phyloP scores from a whole-genome alignment of 1,140 invertebrate genomes.

The Ctenoplectra terminalis region DNA sequence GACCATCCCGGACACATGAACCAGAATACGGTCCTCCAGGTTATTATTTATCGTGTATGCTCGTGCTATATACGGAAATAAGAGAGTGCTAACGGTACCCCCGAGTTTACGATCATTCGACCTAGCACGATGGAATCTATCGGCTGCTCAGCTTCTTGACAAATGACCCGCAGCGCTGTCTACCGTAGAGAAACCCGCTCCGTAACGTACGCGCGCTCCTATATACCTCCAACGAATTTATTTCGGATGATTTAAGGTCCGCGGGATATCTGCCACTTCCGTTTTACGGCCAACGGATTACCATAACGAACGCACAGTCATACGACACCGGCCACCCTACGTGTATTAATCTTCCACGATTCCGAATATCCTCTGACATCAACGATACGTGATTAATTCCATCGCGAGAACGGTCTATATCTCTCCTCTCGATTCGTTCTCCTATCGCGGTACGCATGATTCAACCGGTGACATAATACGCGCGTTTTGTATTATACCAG shows the following conservation, averaged over 20 bases:
- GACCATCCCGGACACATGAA: slow-evolving; percentile 34
- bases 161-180: slow-evolving; percentile 63
- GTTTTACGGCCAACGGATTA: slow-evolving; percentile 20
- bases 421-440: background rate
- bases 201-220: background rate
- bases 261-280: slow-evolving; percentile 13
- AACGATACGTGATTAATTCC: background rate
- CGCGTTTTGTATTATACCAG: slow-evolving; percentile 14
- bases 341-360: slow-evolving; percentile 27
- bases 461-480: slow-evolving; percentile 22
- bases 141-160: slow-evolving; percentile 51
- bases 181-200: slow-evolving; percentile 39
- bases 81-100: slow-evolving; percentile 65
- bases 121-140: slow-evolving; percentile 47
- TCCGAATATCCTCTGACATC: slow-evolving; percentile 3
- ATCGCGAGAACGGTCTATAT: background rate
- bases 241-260: slow-evolving; percentile 50
- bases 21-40: slow-evolving; percentile 42
- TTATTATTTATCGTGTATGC: slow-evolving; percentile 59
- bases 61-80: slow-evolving; percentile 38
- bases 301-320: slow-evolving; percentile 17
- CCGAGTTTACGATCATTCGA: slow-evolving; percentile 61
- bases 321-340: background rate
- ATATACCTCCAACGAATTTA: slow-evolving; percentile 50
- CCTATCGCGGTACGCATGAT: background rate